Evolutionary conservation across 2,113 vertebrate genomes (phyloP).

Genomic region (Ammodytes dubius): DNA sequence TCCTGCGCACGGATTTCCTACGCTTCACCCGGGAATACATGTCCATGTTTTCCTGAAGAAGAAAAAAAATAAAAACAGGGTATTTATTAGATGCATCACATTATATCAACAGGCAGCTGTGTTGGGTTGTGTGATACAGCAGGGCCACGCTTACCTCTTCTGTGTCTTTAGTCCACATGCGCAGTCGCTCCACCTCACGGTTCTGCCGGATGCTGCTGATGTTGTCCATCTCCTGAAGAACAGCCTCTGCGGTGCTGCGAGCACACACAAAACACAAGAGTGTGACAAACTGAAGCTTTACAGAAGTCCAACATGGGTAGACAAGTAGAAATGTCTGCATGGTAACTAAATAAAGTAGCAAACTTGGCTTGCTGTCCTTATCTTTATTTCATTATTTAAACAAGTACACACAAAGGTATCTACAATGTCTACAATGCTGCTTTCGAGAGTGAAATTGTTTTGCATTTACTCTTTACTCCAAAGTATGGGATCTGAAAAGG

Average conservation of each 20-base stretch:
- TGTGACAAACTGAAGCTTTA: slow-evolving; percentile 13
- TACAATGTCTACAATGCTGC: not conserved
- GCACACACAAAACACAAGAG: slow-evolving; percentile 32
- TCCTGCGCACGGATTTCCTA: slow-evolving; percentile 94
- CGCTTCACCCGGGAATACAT: slow-evolving; percentile 99
- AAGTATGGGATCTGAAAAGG: not conserved
- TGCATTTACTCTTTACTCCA: not conserved
- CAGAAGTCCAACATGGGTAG: not conserved
- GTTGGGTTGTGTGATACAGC: not conserved
- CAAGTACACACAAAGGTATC: not conserved
- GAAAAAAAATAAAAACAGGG: not conserved
- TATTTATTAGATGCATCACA: not conserved
- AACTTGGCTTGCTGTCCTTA: too few relatives aligned
- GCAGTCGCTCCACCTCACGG: slow-evolving; percentile 95
- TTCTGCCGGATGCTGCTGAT: slow-evolving; percentile 96
- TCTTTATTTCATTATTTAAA: too few relatives aligned
- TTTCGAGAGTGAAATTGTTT: not conserved
- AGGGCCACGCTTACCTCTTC: slow-evolving; percentile 89
- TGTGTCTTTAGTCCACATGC: slow-evolving; percentile 97
- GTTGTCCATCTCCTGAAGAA: slow-evolving; percentile 99
- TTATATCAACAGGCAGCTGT: not conserved
- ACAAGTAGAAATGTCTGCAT: not conserved
- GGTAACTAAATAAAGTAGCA: too few relatives aligned
- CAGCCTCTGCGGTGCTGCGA: slow-evolving; percentile 95
- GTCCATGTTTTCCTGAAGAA: slow-evolving; percentile 96